A percentile compares a stretch with the other conserved stretches of the same genome.
Evolutionary conservation across 2,888 invertebrate species (phyloP).

Genomic region (Brachycybe producta): DNA sequence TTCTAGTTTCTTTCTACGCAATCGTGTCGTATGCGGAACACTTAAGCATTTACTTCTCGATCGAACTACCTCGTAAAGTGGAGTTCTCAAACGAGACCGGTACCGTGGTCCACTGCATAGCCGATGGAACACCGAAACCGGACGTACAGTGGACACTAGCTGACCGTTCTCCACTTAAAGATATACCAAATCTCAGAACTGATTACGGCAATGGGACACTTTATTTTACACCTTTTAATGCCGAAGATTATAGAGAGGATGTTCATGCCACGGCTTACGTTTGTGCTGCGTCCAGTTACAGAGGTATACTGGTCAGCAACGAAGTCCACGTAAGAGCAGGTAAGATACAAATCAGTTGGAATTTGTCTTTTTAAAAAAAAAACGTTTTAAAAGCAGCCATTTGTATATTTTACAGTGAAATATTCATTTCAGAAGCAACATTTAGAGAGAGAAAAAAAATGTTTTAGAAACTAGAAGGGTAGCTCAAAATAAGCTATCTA

Average conservation of each 20-base stretch:
- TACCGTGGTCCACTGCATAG: slow-evolving; percentile 6
- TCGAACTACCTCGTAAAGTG: background rate
- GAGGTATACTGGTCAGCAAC: slow-evolving; percentile 12
- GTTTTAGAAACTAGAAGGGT: no score
- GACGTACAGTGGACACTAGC: slow-evolving; percentile 6
- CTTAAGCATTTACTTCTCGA: slow-evolving; percentile 8
- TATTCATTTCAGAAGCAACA: no score
- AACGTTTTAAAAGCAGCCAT: no score
- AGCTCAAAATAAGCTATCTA: no score
- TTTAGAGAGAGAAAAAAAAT: no score
- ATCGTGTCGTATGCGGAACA: no score
- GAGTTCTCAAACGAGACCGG: slow-evolving; percentile 15
- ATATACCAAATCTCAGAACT: slow-evolving; percentile 1
- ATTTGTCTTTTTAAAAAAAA: no score
- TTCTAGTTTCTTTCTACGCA: no score
- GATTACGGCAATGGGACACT: slow-evolving; percentile 12
- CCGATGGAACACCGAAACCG: slow-evolving; percentile 11
- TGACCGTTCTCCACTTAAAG: background rate
- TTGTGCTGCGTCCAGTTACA: slow-evolving; percentile 10
- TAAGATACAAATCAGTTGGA: background rate
- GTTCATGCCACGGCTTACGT: slow-evolving; percentile 9
- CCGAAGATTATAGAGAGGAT: slow-evolving; percentile 12
- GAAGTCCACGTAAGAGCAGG: slow-evolving; percentile 15
- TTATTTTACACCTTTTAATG: slow-evolving; percentile 9
- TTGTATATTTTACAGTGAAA: no score